Evolutionary conservation across 2,113 vertebrate genomes (phyloP).

Genomic region (Rhabdornis inornatus): DNA sequence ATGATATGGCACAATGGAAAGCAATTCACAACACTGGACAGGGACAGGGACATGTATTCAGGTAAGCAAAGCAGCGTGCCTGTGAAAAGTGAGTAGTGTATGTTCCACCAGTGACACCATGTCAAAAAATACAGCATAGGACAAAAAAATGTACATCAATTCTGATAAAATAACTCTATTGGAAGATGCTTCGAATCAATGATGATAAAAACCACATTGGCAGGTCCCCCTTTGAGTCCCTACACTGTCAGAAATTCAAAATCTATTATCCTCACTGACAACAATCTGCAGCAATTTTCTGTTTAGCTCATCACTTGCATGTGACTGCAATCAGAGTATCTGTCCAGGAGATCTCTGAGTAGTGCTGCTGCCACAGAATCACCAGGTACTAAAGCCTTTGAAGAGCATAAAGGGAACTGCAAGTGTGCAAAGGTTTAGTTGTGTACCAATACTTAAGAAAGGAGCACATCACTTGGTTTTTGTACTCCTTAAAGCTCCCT

Average conservation of each 20-base stretch:
- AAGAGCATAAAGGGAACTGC: background rate
- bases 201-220: fast-evolving
- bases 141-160: fast-evolving
- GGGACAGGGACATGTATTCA: constrained; percentile 91
- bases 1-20: constrained; percentile 95
- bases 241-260: background rate
- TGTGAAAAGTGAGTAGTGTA: fast-evolving
- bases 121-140: background rate
- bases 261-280: background rate
- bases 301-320: background rate
- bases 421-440: background rate
- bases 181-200: fast-evolving
- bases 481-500: background rate
- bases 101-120: fast-evolving
- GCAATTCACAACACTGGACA: constrained; percentile 95
- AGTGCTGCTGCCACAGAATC: background rate
- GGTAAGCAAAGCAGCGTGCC: constrained; percentile 64
- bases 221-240: background rate
- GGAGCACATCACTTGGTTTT: background rate
- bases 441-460: background rate
- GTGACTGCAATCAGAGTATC: background rate
- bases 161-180: background rate
- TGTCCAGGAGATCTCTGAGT: background rate
- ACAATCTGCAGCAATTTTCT: background rate
- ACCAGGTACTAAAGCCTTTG: background rate